Percentiles rank a stretch among this genome's conserved stretches.
phyloP scores from a whole-genome alignment of 1,140 invertebrate species.

The Dinothrombium tinctorium region DNA sequence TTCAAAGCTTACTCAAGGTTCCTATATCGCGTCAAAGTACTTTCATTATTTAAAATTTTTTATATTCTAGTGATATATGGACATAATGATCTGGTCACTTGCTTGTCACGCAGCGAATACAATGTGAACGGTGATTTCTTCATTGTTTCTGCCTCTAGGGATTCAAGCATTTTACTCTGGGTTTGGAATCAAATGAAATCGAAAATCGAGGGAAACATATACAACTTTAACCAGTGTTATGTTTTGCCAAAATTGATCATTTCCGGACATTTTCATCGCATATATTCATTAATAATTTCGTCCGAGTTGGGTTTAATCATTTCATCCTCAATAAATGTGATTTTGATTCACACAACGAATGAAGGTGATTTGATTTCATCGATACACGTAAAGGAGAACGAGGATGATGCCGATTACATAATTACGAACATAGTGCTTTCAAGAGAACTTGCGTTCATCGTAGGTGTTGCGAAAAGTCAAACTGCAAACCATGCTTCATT shows the following conservation, averaged over 20 bases:
- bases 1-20: constrained; percentile 91
- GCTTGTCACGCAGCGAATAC: constrained; percentile 81
- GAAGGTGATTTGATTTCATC: constrained; percentile 9
- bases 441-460: constrained; percentile 12
- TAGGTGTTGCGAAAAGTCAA: constrained; percentile 6
- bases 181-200: constrained; percentile 61
- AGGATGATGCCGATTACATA: constrained; percentile 7
- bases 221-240: constrained; percentile 26
- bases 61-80: constrained; percentile 98
- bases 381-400: constrained; percentile 6
- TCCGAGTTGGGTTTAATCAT: constrained; percentile 94
- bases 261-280: constrained; percentile 84
- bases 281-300: constrained; percentile 81
- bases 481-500: background rate
- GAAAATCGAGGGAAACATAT: constrained; percentile 30
- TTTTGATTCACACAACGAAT: constrained; percentile 12
- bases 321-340: constrained; percentile 33
- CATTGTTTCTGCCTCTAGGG: constrained; percentile 85
- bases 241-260: constrained; percentile 59
- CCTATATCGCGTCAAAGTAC: too few species aligned
- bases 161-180: constrained; percentile 93
- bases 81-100: constrained; percentile 95
- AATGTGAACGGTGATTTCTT: constrained; percentile 97
- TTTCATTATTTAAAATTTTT: too few species aligned
- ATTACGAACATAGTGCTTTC: constrained; percentile 9